Base-by-base conservation (phyloP, 2,113 vertebrate genomes). In the Bubo scandiacus region DNA sequence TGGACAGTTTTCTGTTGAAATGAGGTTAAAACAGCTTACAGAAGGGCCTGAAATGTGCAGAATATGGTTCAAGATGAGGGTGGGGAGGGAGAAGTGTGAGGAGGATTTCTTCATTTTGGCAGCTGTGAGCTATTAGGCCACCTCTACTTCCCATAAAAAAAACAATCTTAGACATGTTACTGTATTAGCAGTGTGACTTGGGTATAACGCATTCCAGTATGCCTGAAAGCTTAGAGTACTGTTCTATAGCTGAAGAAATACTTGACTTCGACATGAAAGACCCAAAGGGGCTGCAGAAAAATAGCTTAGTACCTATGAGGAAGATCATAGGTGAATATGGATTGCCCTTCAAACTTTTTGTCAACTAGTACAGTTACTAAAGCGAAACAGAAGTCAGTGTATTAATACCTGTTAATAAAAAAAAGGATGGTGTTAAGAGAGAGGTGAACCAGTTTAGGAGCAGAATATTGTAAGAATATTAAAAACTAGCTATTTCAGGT, bases 131-230 rank as follows among this genome's bases (percentile, higher is more conserved):
- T 87, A 43, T 34, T 73, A 70, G 20, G 45, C 29, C 23, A 67
- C 3, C 6, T 71, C 13, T 72, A 26, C 20, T 65, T 80, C n/a
- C 40, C 14, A 21, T 5, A 40, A 52, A 42, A 58, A 58, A 67
- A 6, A 0, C 5, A 29, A 16, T 72, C 8, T 75, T 59, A 7
- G 1, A 67, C 43, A 59, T n/a, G 19, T 5, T 73, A 17, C 32
- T 51, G 21, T 42, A 25, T 63, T 61, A 80, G 36, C 21, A 85
- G 7, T 57, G 21, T 78, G 54, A 58, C n/a, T 32, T 70, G 9
- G 5, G 3, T 77, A 57, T 54, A 34, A 61, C 34, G 15, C 20
- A 65, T 71, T 92, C 32, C 26, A 58, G 22, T 38, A 51, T 23
- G 25, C 32, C 66, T 82, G 43, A 72, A 79, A 88, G 23, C 10